These are phyloP conservation scores for Autographa gamma DNA, from an alignment of 2,888 invertebrate genomes.

Conservation along the genomic window DNA sequence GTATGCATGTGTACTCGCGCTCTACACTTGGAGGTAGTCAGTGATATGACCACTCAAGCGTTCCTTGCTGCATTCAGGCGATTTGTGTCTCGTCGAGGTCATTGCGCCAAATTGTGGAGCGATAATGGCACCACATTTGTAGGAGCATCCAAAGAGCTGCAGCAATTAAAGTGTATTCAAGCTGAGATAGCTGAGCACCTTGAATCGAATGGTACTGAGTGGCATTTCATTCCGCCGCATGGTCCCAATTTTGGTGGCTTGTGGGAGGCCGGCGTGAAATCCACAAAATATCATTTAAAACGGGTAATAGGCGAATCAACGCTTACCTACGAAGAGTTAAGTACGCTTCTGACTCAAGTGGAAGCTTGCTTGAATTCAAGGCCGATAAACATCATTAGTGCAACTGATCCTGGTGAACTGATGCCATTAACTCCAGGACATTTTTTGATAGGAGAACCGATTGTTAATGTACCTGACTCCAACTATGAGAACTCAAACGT, in stretches of 20 bases:
- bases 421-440: slow-evolving; percentile 19
- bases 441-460: slow-evolving; percentile 9
- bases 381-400: slow-evolving; percentile 14
- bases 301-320: background rate
- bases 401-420: slow-evolving; percentile 8
- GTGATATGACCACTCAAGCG: slow-evolving; percentile 16
- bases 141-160: slow-evolving; percentile 15
- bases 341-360: slow-evolving; percentile 1
- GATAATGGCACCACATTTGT: slow-evolving; percentile 17
- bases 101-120: too few species aligned
- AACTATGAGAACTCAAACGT: background rate
- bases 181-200: background rate
- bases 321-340: slow-evolving; percentile 1
- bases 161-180: background rate
- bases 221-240: slow-evolving; percentile 2
- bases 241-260: too few species aligned
- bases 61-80: slow-evolving; percentile 17
- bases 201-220: slow-evolving; percentile 5
- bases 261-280: too few species aligned
- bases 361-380: slow-evolving; percentile 17
- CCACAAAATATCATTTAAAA: too few species aligned
- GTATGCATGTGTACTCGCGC: too few species aligned
- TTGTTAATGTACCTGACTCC: slow-evolving; percentile 7
- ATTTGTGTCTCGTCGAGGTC: slow-evolving; percentile 10
- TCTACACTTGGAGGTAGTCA: slow-evolving; percentile 10